Conservation (phyloP, 2,797 vertebrate genomes). For the Acomys russatus region DNA sequence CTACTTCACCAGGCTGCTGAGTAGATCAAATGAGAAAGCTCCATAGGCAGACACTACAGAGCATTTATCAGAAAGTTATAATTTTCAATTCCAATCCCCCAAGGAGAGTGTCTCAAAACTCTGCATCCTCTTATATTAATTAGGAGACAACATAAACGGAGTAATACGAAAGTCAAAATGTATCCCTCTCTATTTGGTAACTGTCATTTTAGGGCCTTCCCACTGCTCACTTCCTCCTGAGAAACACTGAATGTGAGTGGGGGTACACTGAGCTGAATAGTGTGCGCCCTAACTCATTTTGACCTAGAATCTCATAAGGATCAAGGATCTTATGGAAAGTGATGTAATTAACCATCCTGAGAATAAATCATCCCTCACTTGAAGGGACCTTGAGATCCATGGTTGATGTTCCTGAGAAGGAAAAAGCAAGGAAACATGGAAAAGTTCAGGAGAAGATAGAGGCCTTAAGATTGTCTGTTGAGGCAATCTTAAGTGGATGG, state of each 20-base stretch:
- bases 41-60: background rate
- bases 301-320: background rate
- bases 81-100: slow-evolving; percentile 37
- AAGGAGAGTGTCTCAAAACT: background rate
- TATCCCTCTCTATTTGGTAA: background rate
- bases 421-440: background rate
- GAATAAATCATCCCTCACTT: background rate
- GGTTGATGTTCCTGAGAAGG: background rate
- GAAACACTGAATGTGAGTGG: background rate
- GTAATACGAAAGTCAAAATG: background rate
- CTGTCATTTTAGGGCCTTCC: background rate
- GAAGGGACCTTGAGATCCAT: background rate
- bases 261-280: fast-evolving
- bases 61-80: background rate
- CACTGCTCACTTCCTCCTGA: background rate
- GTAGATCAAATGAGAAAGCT: background rate
- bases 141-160: background rate
- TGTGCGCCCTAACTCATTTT: background rate
- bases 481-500: background rate
- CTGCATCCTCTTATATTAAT: background rate
- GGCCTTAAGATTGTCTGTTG: too few relatives aligned
- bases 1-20: background rate
- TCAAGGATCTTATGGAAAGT: background rate
- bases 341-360: background rate
- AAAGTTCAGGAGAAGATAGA: background rate